These are phyloP conservation scores for Lutjanus erythropterus DNA, from an alignment of 2,113 vertebrate species.

Conservation along the genomic window DNA sequence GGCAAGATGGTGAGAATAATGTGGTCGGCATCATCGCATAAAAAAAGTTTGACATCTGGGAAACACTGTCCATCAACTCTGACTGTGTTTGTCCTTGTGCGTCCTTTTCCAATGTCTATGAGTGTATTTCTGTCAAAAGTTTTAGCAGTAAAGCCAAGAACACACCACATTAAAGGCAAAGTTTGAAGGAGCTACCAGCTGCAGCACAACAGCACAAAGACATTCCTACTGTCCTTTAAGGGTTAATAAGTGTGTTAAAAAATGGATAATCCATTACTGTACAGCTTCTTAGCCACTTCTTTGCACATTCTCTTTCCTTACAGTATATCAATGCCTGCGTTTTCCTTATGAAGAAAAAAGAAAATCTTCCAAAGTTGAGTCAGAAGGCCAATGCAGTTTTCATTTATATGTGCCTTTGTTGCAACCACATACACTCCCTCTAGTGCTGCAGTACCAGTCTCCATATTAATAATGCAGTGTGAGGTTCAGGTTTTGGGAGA, in stretches of 20 bases:
- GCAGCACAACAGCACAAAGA: no score
- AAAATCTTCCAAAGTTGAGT: background rate
- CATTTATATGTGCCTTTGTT: constrained; percentile 17
- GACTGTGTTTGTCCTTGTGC: no score
- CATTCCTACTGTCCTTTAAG: background rate
- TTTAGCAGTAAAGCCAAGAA: no score
- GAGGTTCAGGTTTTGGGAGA: constrained; percentile 13
- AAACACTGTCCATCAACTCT: no score
- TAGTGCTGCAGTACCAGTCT: background rate
- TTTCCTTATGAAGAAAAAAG: background rate
- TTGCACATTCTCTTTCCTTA: background rate
- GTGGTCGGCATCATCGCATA: no score
- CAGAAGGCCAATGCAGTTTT: constrained; percentile 10
- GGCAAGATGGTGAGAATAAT: no score
- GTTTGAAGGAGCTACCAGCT: no score
- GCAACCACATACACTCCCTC: background rate
- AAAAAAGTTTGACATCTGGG: no score
- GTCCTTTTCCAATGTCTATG: no score
- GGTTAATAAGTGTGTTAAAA: background rate
- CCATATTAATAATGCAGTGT: constrained; percentile 46
- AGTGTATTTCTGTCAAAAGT: no score
- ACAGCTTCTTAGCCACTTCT: background rate
- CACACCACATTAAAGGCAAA: no score
- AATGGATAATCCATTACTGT: background rate
- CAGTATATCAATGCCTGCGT: background rate